Evolutionary conservation across 2,888 invertebrate species (phyloP).

Genomic region (Papilio gigon): DNA sequence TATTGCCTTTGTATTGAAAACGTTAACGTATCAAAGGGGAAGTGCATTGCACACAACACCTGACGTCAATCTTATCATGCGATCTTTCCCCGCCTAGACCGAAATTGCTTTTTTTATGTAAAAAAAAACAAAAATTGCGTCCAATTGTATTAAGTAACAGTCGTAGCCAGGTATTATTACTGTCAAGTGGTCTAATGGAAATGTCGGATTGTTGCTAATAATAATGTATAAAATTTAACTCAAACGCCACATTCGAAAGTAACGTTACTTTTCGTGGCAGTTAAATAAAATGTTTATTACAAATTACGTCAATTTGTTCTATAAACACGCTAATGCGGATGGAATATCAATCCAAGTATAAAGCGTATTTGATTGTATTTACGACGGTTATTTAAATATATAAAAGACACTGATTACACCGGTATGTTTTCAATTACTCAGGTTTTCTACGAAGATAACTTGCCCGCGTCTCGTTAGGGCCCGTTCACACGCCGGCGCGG

Average conservation of each 20-base stretch:
- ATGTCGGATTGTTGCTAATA: slow-evolving; percentile 55
- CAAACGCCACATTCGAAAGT: slow-evolving; percentile 55
- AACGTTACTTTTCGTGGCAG: slow-evolving; percentile 54
- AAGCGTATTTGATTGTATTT: slow-evolving; percentile 56
- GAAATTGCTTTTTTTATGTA: slow-evolving; percentile 57
- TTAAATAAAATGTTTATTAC: slow-evolving; percentile 58
- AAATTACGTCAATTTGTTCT: slow-evolving; percentile 51
- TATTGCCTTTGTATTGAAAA: slow-evolving; percentile 80
- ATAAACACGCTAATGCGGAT: slow-evolving; percentile 54
- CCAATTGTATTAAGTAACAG: slow-evolving; percentile 66
- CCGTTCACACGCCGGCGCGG: slow-evolving; percentile 62
- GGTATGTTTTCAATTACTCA: slow-evolving; percentile 65
- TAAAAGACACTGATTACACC: slow-evolving; percentile 63
- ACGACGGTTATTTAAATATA: slow-evolving; percentile 55
- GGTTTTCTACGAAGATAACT: slow-evolving; percentile 54
- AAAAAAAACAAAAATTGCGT: slow-evolving; percentile 60
- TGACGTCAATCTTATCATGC: slow-evolving; percentile 60
- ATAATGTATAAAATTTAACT: slow-evolving; percentile 59
- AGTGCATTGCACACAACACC: slow-evolving; percentile 56
- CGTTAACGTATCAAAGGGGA: slow-evolving; percentile 59
- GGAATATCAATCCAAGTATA: slow-evolving; percentile 54
- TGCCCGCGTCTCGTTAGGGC: slow-evolving; percentile 57
- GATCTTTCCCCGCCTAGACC: slow-evolving; percentile 50
- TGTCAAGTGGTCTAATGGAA: slow-evolving; percentile 63
- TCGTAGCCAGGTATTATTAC: slow-evolving; percentile 57